Percentiles rank a stretch among this genome's conserved stretches.
These are phyloP conservation scores for Tetanocera ferruginea DNA, from an alignment of 2,888 invertebrate genomes.

Conservation along the genomic window DNA sequence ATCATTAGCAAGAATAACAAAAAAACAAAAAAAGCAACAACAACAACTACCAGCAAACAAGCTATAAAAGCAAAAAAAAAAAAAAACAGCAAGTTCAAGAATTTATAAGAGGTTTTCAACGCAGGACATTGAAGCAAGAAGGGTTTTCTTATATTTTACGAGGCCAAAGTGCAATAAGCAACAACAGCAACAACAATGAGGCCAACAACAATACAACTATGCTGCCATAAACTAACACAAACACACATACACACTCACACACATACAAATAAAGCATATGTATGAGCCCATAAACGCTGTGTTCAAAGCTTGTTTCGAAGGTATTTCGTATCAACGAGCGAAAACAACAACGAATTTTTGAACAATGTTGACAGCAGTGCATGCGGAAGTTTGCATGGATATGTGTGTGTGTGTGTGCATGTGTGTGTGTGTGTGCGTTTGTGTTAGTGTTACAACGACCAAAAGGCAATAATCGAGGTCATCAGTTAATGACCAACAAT, in stretches of 20 bases:
- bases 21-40: not conserved
- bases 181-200: constrained; percentile 8
- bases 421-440: not conserved
- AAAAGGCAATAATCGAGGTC: constrained; percentile 46
- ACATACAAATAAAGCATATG: not conserved
- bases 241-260: constrained; percentile 23
- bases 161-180: not conserved
- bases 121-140: not conserved
- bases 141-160: constrained; percentile 9
- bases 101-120: constrained; percentile 18
- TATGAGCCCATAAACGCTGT: not conserved
- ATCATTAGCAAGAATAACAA: constrained; percentile 13
- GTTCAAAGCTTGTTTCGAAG: not conserved
- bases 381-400: not conserved
- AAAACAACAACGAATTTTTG: not conserved
- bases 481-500: constrained; percentile 46
- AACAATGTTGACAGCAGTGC: not conserved
- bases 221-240: not conserved
- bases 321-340: not conserved
- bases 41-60: not conserved
- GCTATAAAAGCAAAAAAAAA: not conserved
- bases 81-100: constrained; percentile 1
- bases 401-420: not conserved
- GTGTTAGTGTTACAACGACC: not conserved
- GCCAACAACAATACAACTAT: not conserved